Evolutionary conservation across 2,113 vertebrate genomes (phyloP).

Genomic region (Clarias gariepinus): DNA sequence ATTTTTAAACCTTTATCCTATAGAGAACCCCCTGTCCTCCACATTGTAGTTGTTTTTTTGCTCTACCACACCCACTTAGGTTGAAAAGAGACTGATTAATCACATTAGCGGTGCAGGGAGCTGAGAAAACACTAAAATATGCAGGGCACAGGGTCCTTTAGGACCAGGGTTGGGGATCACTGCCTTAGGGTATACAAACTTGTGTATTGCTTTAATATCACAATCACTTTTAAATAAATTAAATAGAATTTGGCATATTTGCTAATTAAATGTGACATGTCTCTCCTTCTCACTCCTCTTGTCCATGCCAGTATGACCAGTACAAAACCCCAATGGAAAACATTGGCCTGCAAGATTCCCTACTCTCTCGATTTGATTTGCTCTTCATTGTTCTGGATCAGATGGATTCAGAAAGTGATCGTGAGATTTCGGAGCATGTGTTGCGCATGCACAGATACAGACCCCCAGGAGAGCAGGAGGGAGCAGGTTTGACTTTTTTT

Average conservation of each 20-base stretch:
- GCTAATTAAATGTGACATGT: neutral
- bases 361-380: slow-evolving; percentile 65
- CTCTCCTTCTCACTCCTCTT: neutral
- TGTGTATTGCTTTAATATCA: neutral
- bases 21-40: too few relatives aligned
- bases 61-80: too few relatives aligned
- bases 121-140: too few relatives aligned
- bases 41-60: too few relatives aligned
- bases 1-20: neutral
- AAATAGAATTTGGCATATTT: neutral
- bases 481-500: slow-evolving; percentile 50
- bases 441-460: slow-evolving; percentile 61
- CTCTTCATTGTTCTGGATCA: slow-evolving; percentile 65
- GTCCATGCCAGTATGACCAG: slow-evolving; percentile 56
- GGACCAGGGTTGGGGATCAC: too few relatives aligned
- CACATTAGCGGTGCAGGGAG: too few relatives aligned
- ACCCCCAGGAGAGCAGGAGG: slow-evolving; percentile 57
- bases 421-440: slow-evolving; percentile 62
- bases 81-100: too few relatives aligned
- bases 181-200: too few relatives aligned
- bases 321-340: slow-evolving; percentile 59
- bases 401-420: slow-evolving; percentile 61
- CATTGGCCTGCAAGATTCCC: slow-evolving; percentile 62
- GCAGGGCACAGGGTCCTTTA: too few relatives aligned
- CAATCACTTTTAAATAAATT: neutral